Base-by-base conservation (phyloP, 2,888 invertebrate genomes). In the Aricia artaxerxes region DNA sequence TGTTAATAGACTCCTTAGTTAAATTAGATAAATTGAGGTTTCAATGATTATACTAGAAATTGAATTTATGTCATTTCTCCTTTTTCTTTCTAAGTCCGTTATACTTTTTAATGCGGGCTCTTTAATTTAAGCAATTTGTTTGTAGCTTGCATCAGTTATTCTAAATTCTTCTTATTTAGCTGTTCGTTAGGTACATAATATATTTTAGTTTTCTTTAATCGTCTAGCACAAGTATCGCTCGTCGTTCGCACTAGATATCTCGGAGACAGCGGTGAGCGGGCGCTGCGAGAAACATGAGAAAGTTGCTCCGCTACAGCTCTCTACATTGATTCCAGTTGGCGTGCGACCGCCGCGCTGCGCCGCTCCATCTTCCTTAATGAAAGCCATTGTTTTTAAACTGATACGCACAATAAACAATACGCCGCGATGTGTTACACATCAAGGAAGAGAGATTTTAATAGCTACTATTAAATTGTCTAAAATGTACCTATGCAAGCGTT, bases 201-300 rank as follows among this genome's bases (percentile, higher is more conserved):
- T 61, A n/a, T 24, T 40, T 38, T 40, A 40, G 40, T 16, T 73
- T 73, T 40, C 7, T 73, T n/a, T 40, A 72, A 40, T 49, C 76
- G 16, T 1, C 35, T 13, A 31, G 53, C 24, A 31, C 2, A 24
- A 31, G 49, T 78, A 40, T 73, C 78, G 78, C 57, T 38, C 40
- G 78, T 87, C 84, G 84, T 81, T 57, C 57, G 78, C 40, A 57
- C 78, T 73, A 61, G 78, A 44, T 60, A 75, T 78, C n/a, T 35
- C 49, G 53, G n/a, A 78, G 60, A 73, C 24, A 81, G 84, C 82
- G 24, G 24, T 24, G 24, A 24, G 0, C 24, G 83, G 87, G 85
- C 87, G 87, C 88, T 89, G 90, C 88, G 87, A 90, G 89, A 90
- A 87, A 88, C 87, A 81, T 88, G 91, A 87, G 93, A 93, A 93